A percentile compares a stretch with the other conserved stretches of the same genome.
These are phyloP conservation scores for Lophotriccus pileatus DNA, from an alignment of 2,797 vertebrate genomes.

Conservation along the genomic window DNA sequence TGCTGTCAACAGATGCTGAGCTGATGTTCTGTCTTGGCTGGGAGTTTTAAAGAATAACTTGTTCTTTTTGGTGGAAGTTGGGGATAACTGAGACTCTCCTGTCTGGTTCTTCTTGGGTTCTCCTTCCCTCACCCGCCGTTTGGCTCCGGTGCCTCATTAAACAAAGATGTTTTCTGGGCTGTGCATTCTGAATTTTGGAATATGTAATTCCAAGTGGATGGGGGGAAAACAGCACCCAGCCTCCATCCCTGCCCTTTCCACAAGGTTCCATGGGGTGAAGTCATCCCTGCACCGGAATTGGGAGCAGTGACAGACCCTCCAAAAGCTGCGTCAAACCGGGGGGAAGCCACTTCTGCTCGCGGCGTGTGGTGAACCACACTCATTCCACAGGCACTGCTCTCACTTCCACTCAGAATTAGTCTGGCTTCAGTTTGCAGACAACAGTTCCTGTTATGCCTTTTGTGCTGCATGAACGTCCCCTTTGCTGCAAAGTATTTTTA, in stretches of 20 bases:
- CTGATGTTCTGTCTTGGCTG: neutral
- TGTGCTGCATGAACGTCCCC: neutral
- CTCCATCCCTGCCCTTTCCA: neutral
- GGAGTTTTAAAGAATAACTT: neutral
- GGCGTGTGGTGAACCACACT: slow-evolving; percentile 5
- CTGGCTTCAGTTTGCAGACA: neutral
- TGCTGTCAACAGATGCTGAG: neutral
- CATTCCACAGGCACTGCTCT: neutral
- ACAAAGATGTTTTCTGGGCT: neutral
- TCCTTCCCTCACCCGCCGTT: neutral
- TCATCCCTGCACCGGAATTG: neutral
- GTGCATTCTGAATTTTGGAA: neutral
- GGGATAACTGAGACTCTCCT: neutral
- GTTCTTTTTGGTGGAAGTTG: neutral
- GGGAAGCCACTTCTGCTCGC: neutral
- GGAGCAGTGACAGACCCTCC: neutral
- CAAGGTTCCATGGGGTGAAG: neutral
- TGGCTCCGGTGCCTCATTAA: neutral
- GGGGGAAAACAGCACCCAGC: neutral
- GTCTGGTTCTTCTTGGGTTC: neutral
- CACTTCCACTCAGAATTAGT: neutral
- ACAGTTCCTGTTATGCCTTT: neutral
- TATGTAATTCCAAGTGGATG: rapidly evolving
- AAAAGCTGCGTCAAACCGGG: neutral
- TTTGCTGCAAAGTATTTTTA: neutral